Conservation (phyloP, 1,140 invertebrate species). For the Euura saliciscinereae region DNA sequence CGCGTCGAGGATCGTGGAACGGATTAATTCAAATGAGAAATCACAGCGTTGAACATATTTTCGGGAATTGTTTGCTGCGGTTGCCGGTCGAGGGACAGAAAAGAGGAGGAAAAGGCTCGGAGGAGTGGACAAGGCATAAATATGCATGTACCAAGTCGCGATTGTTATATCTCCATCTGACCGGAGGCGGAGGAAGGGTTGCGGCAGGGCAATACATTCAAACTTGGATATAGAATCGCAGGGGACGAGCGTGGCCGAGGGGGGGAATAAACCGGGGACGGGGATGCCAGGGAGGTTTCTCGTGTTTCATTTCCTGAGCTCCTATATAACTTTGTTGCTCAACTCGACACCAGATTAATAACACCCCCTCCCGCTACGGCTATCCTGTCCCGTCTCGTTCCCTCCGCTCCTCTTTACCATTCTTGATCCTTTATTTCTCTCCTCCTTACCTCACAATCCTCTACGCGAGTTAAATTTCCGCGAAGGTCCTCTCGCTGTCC, state of each 20-base stretch:
- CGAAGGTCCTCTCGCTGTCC: constrained; percentile 19
- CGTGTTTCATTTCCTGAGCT: constrained; percentile 62
- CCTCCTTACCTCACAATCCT: background rate
- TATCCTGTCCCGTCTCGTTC: constrained; percentile 27
- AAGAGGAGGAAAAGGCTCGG: constrained; percentile 21
- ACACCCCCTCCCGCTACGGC: constrained; percentile 32
- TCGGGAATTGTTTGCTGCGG: too few species aligned
- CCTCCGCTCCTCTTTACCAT: constrained; percentile 10
- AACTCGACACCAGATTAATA: constrained; percentile 63
- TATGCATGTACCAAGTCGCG: constrained; percentile 51
- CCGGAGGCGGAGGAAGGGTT: constrained; percentile 38
- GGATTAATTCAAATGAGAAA: constrained; percentile 31
- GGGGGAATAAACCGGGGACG: constrained; percentile 27
- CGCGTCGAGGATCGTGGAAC: constrained; percentile 21
- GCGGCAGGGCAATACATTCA: constrained; percentile 55
- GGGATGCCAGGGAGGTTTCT: constrained; percentile 47
- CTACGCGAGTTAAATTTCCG: background rate
- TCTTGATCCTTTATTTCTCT: background rate
- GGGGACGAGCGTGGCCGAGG: constrained; percentile 33
- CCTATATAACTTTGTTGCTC: constrained; percentile 62
- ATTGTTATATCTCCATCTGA: constrained; percentile 53
- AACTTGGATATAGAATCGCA: constrained; percentile 51
- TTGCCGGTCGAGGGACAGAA: background rate
- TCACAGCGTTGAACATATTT: background rate
- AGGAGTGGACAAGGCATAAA: constrained; percentile 42